Conservation (phyloP, 2,797 vertebrate species). For the Otolemur crassicaudatus region DNA sequence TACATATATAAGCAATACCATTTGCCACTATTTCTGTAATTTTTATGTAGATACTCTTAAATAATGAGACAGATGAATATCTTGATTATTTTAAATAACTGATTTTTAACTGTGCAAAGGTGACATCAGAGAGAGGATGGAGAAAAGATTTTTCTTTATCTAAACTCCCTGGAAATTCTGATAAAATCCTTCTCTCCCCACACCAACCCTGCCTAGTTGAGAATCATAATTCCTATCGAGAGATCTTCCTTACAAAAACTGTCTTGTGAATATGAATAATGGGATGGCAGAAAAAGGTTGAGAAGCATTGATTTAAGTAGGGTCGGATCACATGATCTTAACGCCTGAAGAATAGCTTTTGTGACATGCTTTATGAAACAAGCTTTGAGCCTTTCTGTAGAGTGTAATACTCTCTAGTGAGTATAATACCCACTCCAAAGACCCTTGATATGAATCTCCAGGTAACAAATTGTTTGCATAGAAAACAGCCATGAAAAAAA, state of each 20-base stretch:
- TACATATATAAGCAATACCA: neutral
- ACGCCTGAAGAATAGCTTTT: neutral
- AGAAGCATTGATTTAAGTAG: neutral
- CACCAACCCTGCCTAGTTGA: fast-evolving
- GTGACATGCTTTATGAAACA: neutral
- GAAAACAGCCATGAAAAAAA: neutral
- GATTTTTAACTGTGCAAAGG: neutral
- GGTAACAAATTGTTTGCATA: neutral
- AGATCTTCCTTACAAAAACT: neutral
- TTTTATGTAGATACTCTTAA: neutral
- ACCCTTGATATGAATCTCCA: neutral
- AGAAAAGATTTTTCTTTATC: neutral
- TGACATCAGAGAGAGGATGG: neutral
- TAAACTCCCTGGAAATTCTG: neutral
- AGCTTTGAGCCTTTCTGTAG: constrained; percentile 11
- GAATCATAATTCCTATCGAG: neutral
- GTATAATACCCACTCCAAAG: neutral
- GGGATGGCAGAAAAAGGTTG: neutral
- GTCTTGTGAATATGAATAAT: neutral
- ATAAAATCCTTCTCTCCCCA: neutral
- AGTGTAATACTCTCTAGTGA: neutral
- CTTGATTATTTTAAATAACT: neutral
- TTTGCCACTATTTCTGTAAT: neutral
- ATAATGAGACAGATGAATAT: neutral
- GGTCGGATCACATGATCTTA: neutral